These are phyloP conservation scores for Brachyptera risi DNA, from an alignment of 2,888 invertebrate genomes.

Conservation along the genomic window DNA sequence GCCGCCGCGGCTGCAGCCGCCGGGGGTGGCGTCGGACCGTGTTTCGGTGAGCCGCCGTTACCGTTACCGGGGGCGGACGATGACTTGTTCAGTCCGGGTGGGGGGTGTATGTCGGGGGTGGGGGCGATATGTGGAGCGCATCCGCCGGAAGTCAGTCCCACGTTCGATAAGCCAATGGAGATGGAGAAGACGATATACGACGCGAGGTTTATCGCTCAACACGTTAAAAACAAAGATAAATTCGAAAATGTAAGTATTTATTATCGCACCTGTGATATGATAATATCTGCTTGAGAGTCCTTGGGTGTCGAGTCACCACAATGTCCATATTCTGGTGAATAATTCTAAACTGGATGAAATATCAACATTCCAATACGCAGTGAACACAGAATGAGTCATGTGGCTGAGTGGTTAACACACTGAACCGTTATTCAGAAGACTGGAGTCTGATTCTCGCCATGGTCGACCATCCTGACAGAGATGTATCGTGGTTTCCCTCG, in stretches of 20 bases:
- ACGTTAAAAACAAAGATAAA: constrained; percentile 90
- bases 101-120: constrained; percentile 38
- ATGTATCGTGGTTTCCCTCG: too few species aligned
- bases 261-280: too few species aligned
- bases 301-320: too few species aligned
- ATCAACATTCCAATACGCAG: too few species aligned
- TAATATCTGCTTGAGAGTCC: too few species aligned
- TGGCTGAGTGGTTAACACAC: too few species aligned
- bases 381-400: too few species aligned
- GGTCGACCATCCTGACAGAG: too few species aligned
- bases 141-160: constrained; percentile 60
- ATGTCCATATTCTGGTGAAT: too few species aligned
- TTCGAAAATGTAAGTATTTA: constrained; percentile 80
- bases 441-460: too few species aligned
- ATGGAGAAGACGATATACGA: constrained; percentile 91
- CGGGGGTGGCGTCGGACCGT: constrained; percentile 41
- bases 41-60: constrained; percentile 62
- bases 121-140: constrained; percentile 54
- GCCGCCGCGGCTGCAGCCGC: constrained; percentile 31
- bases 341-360: too few species aligned
- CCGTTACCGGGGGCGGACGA: constrained; percentile 75
- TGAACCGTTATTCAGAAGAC: too few species aligned
- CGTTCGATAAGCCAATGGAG: constrained; percentile 78
- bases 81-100: constrained; percentile 73
- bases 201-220: constrained; percentile 91